These are phyloP conservation scores for Spatula clypeata DNA, from an alignment of 2,797 vertebrate genomes.

Conservation along the genomic window DNA sequence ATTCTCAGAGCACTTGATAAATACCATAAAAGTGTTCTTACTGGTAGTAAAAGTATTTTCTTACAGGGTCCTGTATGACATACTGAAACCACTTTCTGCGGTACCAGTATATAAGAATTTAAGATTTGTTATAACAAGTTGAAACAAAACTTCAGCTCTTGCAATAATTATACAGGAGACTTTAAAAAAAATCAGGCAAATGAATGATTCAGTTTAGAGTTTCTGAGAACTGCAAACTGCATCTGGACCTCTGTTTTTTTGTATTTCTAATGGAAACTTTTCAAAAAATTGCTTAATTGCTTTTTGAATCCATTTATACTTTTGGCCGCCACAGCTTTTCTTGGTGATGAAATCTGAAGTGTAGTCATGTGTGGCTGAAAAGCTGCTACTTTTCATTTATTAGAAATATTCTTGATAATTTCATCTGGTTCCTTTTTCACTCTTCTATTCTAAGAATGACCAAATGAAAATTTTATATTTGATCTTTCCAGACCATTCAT, in stretches of 20 bases:
- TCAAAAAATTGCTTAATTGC: neutral
- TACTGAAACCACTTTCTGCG: neutral
- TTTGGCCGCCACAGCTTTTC: neutral
- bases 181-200: neutral
- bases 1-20: neutral
- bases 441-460: neutral
- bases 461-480: neutral
- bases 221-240: neutral
- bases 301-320: neutral
- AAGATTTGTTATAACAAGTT: neutral
- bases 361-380: neutral
- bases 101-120: neutral
- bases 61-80: neutral
- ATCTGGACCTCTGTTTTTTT: neutral
- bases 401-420: neutral
- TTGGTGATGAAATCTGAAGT: neutral
- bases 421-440: neutral
- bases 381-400: neutral
- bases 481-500: neutral
- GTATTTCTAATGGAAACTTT: neutral
- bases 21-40: neutral
- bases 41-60: neutral
- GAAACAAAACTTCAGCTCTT: neutral
- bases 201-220: neutral
- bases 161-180: neutral